A percentile compares a stretch with the other conserved stretches of the same genome.
Evolutionary conservation across 1,140 invertebrate genomes (phyloP).

Genomic region (Capitella teleta): DNA sequence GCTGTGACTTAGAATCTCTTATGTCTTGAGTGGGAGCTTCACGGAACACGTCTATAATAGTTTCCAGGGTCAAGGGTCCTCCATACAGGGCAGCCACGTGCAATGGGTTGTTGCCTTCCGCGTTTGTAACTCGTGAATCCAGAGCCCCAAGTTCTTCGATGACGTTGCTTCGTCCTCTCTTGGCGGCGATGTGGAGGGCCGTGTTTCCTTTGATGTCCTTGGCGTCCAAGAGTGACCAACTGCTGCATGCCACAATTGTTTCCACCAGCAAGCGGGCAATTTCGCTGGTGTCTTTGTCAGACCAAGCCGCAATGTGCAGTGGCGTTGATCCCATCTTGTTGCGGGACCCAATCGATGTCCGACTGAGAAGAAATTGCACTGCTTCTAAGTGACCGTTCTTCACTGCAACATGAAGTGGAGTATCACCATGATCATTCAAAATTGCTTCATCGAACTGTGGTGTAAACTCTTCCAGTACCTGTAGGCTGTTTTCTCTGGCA

Average conservation of each 20-base stretch:
- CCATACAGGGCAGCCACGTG: conserved; percentile 12
- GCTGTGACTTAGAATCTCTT: too few relatives aligned
- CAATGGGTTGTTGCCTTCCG: conserved; percentile 11
- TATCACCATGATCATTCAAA: conserved; percentile 9
- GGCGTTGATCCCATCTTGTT: conserved; percentile 7
- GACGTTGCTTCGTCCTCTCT: not conserved
- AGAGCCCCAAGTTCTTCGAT: conserved; percentile 3
- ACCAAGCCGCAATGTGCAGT: conserved; percentile 7
- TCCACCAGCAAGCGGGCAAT: conserved; percentile 3
- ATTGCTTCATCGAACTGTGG: not conserved
- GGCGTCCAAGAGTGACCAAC: conserved; percentile 11
- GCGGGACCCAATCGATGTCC: conserved; percentile 4
- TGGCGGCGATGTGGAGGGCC: conserved; percentile 11
- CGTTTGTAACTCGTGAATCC: conserved; percentile 6
- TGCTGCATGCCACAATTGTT: conserved; percentile 3
- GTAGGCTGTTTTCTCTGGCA: conserved; percentile 5
- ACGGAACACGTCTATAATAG: conserved; percentile 7
- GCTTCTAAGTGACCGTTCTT: conserved; percentile 5
- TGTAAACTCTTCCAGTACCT: conserved; percentile 2
- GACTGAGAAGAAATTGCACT: conserved; percentile 6
- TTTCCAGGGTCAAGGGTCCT: not conserved
- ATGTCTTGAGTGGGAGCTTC: too few relatives aligned
- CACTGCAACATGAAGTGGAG: conserved; percentile 10
- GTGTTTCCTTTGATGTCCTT: conserved; percentile 8
- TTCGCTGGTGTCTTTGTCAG: not conserved